Evolutionary conservation across 2,113 vertebrate genomes (phyloP).

Genomic region (Falcunculus frontatus): DNA sequence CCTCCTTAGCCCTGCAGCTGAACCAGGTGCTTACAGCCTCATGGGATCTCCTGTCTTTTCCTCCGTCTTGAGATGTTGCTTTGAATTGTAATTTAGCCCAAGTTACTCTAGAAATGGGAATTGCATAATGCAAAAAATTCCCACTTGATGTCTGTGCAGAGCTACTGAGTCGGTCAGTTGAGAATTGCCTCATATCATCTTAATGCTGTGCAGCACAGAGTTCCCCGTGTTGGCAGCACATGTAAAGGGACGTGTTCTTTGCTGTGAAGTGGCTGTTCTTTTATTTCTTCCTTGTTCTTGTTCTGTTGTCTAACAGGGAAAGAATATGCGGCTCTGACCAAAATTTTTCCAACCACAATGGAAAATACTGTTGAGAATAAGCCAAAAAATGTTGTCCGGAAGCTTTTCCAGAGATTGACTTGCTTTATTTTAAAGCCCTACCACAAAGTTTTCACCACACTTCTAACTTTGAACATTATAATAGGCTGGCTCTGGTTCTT

Average conservation of each 20-base stretch:
- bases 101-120: not conserved
- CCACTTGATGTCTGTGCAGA: not conserved
- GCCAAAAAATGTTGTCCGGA: not conserved
- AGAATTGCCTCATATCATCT: not conserved
- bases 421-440: slow-evolving; percentile 35
- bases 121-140: not conserved
- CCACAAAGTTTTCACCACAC: slow-evolving; percentile 20
- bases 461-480: slow-evolving; percentile 19
- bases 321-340: slow-evolving; percentile 15
- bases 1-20: not conserved
- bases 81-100: not conserved
- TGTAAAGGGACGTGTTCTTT: not conserved
- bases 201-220: not conserved
- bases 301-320: not conserved
- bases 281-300: not conserved
- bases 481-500: slow-evolving; percentile 7
- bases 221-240: not conserved
- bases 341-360: slow-evolving; percentile 46
- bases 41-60: not conserved
- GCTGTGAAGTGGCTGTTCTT: not conserved
- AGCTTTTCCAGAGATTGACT: not conserved
- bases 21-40: not conserved
- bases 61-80: not conserved
- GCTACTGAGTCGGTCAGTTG: not conserved
- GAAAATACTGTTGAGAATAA: slow-evolving; percentile 15